Base-by-base conservation (phyloP, 2,888 invertebrate species). In the Kuschelorhynchus macadamiae region DNA sequence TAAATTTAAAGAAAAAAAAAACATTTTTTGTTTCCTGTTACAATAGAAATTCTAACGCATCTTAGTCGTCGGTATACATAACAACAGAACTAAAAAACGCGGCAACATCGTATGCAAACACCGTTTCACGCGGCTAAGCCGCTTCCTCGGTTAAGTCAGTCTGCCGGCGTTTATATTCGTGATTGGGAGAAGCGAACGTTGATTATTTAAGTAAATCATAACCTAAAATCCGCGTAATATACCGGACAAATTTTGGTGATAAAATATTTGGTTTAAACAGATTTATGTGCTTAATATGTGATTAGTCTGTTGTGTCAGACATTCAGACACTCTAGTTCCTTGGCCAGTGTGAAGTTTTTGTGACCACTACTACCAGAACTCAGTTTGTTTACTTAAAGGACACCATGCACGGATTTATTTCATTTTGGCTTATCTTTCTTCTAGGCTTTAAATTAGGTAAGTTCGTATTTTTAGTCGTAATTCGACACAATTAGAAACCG, bases 81-180 rank as follows among this genome's bases (percentile, higher is more conserved):
- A n/a, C n/a, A n/a, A 12, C 5, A 7, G 41, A 25, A 49, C n/a
- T 16, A 33, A 12, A 55, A 55, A 39, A 55, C 8, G 55, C 50
- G 64, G 50, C 64, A 64, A 64, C 64, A 32, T 14, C 25, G 64
- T 64, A 64, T 56, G 56, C 64, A 64, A 63, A 64, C 64, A 64
- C 56, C 64, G 57, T 64, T 57, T 50, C 56, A 25, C 47, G 16
- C 25, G 39, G 42, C 57, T 64, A 57, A 64, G 57, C 57, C 56
- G 49, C 64, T 64, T 56, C 56, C 56, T 64, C 49, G 12, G 50
- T 63, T 64, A 64, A 64, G 64, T 64, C 64, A 64, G 64, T 64
- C 49, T 64, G 64, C 56, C 64, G 64, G 56, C 50, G 64, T 57
- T 32, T 64, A 32, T 57, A 64, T 55, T 56, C 56, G 57, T 21